These are phyloP conservation scores for Drosophila greeni DNA, from an alignment of 2,888 invertebrate genomes.

Conservation along the genomic window DNA sequence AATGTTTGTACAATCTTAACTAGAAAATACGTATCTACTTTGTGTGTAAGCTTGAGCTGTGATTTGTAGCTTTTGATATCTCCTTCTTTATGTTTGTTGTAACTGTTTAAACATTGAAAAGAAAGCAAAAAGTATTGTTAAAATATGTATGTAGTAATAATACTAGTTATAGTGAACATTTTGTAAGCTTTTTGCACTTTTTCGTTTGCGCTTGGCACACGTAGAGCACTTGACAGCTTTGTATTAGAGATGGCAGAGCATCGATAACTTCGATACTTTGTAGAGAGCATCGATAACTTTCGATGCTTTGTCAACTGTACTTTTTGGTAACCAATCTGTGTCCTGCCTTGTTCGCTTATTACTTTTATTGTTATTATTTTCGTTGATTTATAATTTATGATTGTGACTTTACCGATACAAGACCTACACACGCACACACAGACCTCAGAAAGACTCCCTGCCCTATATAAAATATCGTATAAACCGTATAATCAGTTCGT, in stretches of 20 bases:
- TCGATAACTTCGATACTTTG: background rate
- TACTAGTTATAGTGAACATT: background rate
- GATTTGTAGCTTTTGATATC: slow-evolving; percentile 1
- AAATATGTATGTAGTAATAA: background rate
- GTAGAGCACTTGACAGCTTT: background rate
- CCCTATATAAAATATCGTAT: slow-evolving; percentile 10
- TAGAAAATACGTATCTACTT: background rate
- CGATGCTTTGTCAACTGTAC: background rate
- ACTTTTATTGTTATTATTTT: slow-evolving; percentile 8
- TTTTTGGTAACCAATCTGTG: slow-evolving; percentile 8
- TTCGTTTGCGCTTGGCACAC: background rate
- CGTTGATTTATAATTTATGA: slow-evolving; percentile 12
- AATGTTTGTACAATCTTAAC: slow-evolving; percentile 8
- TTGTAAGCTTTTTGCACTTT: background rate
- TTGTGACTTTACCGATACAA: slow-evolving; percentile 1
- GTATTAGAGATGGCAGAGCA: background rate
- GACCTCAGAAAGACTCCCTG: background rate
- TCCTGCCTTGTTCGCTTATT: slow-evolving; percentile 5
- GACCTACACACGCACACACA: background rate
- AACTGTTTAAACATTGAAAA: background rate
- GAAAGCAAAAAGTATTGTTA: background rate
- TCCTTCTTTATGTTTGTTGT: slow-evolving; percentile 1
- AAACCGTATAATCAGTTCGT: slow-evolving; percentile 34
- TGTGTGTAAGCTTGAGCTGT: slow-evolving; percentile 4
- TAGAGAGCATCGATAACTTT: background rate